Conservation (phyloP, 2,797 vertebrate species). For the Parauchenoglanis ngamensis region DNA sequence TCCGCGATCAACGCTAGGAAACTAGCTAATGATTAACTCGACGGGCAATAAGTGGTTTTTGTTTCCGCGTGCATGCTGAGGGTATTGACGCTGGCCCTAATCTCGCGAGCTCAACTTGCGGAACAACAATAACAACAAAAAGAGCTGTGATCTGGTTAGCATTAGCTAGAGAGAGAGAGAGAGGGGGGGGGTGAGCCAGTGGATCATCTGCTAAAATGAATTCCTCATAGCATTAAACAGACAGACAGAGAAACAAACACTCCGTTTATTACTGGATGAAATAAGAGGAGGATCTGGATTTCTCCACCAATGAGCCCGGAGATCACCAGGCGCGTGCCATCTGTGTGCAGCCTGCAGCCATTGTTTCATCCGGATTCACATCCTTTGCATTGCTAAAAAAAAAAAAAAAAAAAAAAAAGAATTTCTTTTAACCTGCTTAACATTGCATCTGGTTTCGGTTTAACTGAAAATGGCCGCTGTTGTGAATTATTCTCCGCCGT, state of each 20-base stretch:
- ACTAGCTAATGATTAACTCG: background rate
- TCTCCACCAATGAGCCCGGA: constrained; percentile 36
- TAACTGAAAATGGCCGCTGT: constrained; percentile 83
- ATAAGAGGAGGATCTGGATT: constrained; percentile 4
- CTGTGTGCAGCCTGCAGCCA: constrained; percentile 30
- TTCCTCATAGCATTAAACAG: background rate
- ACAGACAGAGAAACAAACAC: background rate
- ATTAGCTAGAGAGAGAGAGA: no score
- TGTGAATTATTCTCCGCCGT: constrained; percentile 89
- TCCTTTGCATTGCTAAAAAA: constrained; percentile 11
- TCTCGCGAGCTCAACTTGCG: background rate
- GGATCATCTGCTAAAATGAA: background rate
- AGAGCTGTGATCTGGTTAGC: no score
- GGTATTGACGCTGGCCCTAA: background rate
- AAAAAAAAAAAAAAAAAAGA: background rate
- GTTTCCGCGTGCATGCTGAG: no score
- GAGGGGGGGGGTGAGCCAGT: background rate
- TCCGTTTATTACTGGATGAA: background rate
- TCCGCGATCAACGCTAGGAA: background rate
- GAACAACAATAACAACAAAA: background rate
- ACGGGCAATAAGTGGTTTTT: background rate
- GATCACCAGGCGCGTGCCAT: constrained; percentile 7
- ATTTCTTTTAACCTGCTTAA: background rate
- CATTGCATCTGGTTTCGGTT: background rate
- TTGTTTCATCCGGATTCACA: constrained; percentile 29